Percentiles rank a stretch among this genome's conserved stretches.
phyloP scores from a whole-genome alignment of 2,888 invertebrate genomes.

The Aproaerema taeniolella region DNA sequence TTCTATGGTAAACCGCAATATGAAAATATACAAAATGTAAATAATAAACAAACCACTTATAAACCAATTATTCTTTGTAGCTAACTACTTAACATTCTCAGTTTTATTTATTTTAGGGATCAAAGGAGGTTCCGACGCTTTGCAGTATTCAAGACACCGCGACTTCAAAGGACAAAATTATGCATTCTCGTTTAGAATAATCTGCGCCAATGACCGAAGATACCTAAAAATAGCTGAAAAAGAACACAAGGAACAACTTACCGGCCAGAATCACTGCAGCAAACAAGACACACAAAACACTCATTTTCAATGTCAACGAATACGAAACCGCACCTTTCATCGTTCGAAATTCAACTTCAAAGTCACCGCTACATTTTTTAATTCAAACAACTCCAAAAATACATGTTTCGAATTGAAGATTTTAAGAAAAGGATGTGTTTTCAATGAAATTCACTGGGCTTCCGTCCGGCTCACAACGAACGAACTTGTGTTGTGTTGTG shows the following conservation, averaged over 20 bases:
- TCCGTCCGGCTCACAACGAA: constrained; percentile 31
- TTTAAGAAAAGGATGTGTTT: constrained; percentile 29
- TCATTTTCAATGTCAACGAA: constrained; percentile 51
- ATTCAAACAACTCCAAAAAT: too few relatives aligned
- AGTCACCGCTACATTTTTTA: constrained; percentile 38
- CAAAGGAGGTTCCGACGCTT: constrained; percentile 33
- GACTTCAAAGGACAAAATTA: constrained; percentile 12
- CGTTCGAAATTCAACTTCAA: constrained; percentile 20
- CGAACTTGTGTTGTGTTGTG: too few relatives aligned
- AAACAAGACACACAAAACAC: constrained; percentile 44
- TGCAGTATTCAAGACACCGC: too few relatives aligned
- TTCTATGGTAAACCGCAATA: too few relatives aligned
- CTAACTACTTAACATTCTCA: too few relatives aligned
- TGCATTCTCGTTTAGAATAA: constrained; percentile 13
- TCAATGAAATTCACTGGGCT: constrained; percentile 35
- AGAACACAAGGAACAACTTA: constrained; percentile 51
- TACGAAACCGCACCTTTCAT: constrained; percentile 32
- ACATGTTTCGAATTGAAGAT: constrained; percentile 33
- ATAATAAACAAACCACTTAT: too few relatives aligned
- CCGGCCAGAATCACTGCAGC: constrained; percentile 56
- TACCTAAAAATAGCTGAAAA: constrained; percentile 58
- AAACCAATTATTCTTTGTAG: too few relatives aligned
- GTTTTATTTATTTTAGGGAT: too few relatives aligned
- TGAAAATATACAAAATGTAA: too few relatives aligned
- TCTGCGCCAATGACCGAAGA: constrained; percentile 54